These are phyloP conservation scores for Microtus oregoni DNA, from an alignment of 2,113 vertebrate genomes.

Conservation along the genomic window DNA sequence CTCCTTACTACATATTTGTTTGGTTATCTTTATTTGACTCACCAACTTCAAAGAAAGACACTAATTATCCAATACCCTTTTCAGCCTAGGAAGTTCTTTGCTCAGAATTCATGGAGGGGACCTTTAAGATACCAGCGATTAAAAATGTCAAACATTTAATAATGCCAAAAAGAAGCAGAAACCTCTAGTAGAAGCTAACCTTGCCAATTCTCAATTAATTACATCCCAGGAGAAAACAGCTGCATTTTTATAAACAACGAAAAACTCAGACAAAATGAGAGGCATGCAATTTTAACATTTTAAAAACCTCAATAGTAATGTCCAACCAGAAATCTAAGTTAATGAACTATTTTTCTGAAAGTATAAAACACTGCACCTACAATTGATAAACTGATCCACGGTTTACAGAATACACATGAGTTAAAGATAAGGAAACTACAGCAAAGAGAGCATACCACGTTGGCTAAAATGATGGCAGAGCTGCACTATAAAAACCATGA, in stretches of 20 bases:
- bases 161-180: neutral
- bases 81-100: neutral
- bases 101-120: neutral
- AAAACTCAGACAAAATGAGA: neutral
- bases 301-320: neutral
- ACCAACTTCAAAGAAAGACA: constrained; percentile 25
- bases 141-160: neutral
- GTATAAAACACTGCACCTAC: neutral
- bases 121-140: neutral
- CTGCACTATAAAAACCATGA: neutral
- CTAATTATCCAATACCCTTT: neutral
- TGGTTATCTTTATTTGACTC: neutral
- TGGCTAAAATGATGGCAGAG: neutral
- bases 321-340: neutral
- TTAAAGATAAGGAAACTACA: neutral
- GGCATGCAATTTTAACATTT: neutral
- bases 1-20: neutral
- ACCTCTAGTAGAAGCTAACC: neutral
- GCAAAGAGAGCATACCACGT: neutral
- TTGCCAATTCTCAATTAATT: constrained; percentile 16
- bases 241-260: neutral
- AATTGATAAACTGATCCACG: neutral
- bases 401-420: neutral
- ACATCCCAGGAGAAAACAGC: neutral
- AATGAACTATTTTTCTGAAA: neutral